Evolutionary conservation across 1,140 invertebrate species (phyloP).

Genomic region (Olivierus martensii): DNA sequence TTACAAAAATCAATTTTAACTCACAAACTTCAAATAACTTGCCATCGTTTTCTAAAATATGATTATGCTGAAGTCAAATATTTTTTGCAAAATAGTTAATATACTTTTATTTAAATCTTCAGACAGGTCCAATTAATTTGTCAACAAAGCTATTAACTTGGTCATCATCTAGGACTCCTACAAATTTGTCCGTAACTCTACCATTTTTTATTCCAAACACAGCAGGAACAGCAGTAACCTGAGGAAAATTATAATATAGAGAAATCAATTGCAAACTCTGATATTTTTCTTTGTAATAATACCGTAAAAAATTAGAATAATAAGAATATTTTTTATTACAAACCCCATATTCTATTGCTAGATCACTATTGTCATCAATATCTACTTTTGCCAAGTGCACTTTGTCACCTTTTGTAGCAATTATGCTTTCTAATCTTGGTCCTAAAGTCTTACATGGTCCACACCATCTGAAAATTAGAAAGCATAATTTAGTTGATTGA

Average conservation of each 20-base stretch:
- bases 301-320: too few species aligned
- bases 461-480: constrained; percentile 83
- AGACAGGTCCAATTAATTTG: constrained; percentile 38
- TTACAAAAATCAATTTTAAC: too few species aligned
- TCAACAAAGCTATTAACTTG: constrained; percentile 73
- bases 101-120: too few species aligned
- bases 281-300: too few species aligned
- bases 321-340: constrained; percentile 9
- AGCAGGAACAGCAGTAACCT: constrained; percentile 65
- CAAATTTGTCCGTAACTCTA: constrained; percentile 69
- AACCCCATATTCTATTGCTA: constrained; percentile 79
- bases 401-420: constrained; percentile 55
- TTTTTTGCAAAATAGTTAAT: too few species aligned
- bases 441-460: constrained; percentile 84
- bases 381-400: constrained; percentile 85
- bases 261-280: too few species aligned
- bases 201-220: constrained; percentile 80
- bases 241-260: too few species aligned
- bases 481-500: too few species aligned
- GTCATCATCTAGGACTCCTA: constrained; percentile 80
- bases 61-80: too few species aligned
- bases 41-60: too few species aligned
- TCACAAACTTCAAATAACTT: too few species aligned
- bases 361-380: constrained; percentile 77
- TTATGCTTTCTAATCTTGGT: constrained; percentile 70